Evolutionary conservation across 2,113 vertebrate genomes (phyloP).

Genomic region (Eolophus roseicapilla): DNA sequence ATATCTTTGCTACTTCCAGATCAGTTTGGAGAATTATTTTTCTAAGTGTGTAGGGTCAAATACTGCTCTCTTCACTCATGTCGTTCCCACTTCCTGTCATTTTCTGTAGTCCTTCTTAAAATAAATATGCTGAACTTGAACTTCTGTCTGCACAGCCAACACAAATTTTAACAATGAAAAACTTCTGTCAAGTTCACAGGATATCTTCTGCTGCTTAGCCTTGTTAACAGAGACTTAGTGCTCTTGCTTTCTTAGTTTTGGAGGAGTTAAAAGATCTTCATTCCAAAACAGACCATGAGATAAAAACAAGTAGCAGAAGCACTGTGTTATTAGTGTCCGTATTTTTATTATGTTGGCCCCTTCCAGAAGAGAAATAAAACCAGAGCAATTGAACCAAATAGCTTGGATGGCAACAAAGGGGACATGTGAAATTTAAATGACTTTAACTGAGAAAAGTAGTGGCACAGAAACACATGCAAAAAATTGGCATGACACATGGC

Average conservation of each 20-base stretch:
- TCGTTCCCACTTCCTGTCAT: not conserved
- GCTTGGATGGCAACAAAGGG: not conserved
- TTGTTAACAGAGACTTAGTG: not conserved
- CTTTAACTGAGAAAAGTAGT: not conserved
- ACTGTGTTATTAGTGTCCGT: not conserved
- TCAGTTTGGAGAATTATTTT: not conserved
- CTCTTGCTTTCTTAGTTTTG: not conserved
- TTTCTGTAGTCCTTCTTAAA: conserved; percentile 28
- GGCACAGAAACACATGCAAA: not conserved
- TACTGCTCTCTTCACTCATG: not conserved
- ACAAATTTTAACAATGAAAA: conserved; percentile 22
- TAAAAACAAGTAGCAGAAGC: not conserved
- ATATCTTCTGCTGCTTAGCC: not conserved
- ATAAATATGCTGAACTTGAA: conserved; percentile 16
- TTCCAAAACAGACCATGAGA: not conserved
- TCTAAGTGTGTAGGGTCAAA: not conserved
- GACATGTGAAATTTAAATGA: not conserved
- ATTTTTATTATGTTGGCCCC: not conserved
- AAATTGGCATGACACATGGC: not conserved
- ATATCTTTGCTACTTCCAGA: not conserved
- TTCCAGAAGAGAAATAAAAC: not conserved
- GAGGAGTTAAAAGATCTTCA: not conserved
- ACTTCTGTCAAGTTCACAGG: not conserved
- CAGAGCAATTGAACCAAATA: not conserved
- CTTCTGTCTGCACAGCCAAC: not conserved